Percentiles rank a stretch among this genome's conserved stretches.
These are phyloP conservation scores for Strigamia transsilvanica DNA, from an alignment of 2,888 invertebrate genomes.

Conservation along the genomic window DNA sequence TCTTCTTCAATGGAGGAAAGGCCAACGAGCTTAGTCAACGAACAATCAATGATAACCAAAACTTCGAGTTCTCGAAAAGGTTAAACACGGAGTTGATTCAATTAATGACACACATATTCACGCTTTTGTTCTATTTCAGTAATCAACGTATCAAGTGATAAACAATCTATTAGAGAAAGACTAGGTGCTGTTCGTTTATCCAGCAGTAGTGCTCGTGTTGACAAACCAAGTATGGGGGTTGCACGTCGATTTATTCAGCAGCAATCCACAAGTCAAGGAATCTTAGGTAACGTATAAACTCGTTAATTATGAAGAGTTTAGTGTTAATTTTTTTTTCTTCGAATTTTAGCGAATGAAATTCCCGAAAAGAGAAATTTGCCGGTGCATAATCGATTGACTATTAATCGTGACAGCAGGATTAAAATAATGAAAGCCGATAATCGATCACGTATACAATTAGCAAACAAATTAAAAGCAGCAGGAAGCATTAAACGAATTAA, in stretches of 20 bases:
- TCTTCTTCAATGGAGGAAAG: not conserved
- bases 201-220: not conserved
- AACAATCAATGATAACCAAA: not conserved
- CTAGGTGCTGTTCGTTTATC: not conserved
- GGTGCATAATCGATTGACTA: not conserved
- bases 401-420: not conserved
- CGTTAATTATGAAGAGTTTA: not conserved
- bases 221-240: slow-evolving; percentile 1
- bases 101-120: not conserved
- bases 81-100: not conserved
- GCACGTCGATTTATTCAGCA: not conserved
- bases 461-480: not conserved
- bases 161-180: not conserved
- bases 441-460: not conserved
- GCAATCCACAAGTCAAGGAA: slow-evolving; percentile 11
- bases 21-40: not conserved
- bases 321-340: not conserved
- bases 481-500: not conserved
- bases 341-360: not conserved
- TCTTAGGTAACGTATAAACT: not conserved
- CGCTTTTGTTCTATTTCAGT: not conserved
- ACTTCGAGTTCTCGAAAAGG: not conserved
- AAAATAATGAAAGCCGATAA: not conserved
- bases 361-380: not conserved
- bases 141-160: not conserved